phyloP scores from a whole-genome alignment of 2,797 vertebrate genomes.

The Megalops cyprinoides region DNA sequence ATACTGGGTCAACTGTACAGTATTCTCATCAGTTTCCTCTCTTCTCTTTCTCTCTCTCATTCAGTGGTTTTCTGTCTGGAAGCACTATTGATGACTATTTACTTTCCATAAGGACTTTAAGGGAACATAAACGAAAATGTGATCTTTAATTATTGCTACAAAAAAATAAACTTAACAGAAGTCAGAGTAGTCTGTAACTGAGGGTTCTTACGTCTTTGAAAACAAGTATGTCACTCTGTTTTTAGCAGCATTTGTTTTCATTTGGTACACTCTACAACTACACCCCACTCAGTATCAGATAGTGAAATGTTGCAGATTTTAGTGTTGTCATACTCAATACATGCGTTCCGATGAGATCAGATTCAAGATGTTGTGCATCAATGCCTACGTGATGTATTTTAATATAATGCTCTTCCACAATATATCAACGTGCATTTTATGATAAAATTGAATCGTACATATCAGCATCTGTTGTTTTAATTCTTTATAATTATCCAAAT shows the following conservation, averaged over 20 bases:
- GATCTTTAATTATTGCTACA: not conserved
- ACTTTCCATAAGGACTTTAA: not conserved
- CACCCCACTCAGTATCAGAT: slow-evolving; percentile 20
- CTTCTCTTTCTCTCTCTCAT: not conserved
- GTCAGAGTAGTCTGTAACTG: not conserved
- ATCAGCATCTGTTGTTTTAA: slow-evolving; percentile 14
- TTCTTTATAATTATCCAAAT: slow-evolving; percentile 17
- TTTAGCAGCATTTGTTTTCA: slow-evolving; percentile 16
- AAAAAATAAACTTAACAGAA: not conserved
- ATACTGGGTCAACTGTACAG: slow-evolving; percentile 44
- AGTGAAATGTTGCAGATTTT: slow-evolving; percentile 14
- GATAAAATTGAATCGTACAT: slow-evolving; percentile 26
- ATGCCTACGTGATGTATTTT: slow-evolving; percentile 61
- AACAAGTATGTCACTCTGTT: not conserved
- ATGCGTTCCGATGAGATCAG: slow-evolving; percentile 43
- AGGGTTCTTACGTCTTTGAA: slow-evolving; percentile 15
- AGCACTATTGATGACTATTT: not conserved
- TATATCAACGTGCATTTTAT: slow-evolving; percentile 76
- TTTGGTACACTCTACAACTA: slow-evolving; percentile 9
- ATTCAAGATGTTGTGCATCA: slow-evolving; percentile 56
- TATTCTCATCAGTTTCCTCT: not conserved
- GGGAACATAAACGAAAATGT: not conserved
- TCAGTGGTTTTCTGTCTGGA: not conserved
- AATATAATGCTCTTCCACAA: slow-evolving; percentile 74
- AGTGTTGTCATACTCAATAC: slow-evolving; percentile 20